Conservation (phyloP, 1,140 invertebrate species). For the Alviniconcha marisindica region DNA sequence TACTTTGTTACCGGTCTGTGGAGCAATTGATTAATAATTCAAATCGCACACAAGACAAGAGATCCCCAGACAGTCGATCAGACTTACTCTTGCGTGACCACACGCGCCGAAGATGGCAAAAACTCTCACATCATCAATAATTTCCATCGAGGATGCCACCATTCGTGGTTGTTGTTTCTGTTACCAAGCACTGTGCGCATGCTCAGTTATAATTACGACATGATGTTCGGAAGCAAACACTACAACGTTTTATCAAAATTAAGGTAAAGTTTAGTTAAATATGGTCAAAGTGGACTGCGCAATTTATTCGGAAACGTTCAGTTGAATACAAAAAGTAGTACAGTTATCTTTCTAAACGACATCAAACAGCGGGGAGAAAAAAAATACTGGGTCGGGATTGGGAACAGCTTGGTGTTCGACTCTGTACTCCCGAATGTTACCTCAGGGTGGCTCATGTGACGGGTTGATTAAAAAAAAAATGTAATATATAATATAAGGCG, state of each 20-base stretch:
- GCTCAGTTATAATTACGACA: background rate
- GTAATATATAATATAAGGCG: too few relatives aligned
- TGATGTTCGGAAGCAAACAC: background rate
- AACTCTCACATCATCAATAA: constrained; percentile 32
- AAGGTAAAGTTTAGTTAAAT: too few relatives aligned
- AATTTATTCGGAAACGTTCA: too few relatives aligned
- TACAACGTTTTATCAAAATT: background rate
- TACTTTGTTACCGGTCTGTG: background rate
- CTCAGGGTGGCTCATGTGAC: too few relatives aligned
- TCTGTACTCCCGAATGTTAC: too few relatives aligned
- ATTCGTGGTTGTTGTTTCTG: constrained; percentile 31
- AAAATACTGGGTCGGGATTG: too few relatives aligned
- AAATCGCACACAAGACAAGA: background rate
- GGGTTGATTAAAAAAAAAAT: too few relatives aligned
- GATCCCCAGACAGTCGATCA: background rate
- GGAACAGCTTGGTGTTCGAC: too few relatives aligned
- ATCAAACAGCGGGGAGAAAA: too few relatives aligned
- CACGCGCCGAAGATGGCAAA: constrained; percentile 15
- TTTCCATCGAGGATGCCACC: constrained; percentile 16
- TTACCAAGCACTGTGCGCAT: constrained; percentile 25
- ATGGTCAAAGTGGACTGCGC: too few relatives aligned
- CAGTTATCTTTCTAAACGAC: too few relatives aligned
- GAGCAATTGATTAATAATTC: constrained; percentile 14
- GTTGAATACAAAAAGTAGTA: too few relatives aligned
- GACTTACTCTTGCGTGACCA: constrained; percentile 27